Evolutionary conservation across 2,797 vertebrate genomes (phyloP), one percentile per base, ranked within the genome.

Genomic region (Catostomus latipinnis): DNA sequence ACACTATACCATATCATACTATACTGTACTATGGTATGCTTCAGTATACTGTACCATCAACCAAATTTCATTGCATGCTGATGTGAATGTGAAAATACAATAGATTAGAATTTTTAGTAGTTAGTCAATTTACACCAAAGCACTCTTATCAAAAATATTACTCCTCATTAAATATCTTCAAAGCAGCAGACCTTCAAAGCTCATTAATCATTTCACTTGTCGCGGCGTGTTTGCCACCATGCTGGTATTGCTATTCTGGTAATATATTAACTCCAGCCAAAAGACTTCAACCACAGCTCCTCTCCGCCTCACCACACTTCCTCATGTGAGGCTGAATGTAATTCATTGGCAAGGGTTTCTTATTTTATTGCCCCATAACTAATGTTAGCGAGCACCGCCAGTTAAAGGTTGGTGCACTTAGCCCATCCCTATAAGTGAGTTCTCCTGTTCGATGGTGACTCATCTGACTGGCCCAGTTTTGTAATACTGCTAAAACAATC

Each of bases 201-300:
- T 86, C 87, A 86, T 92, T 89, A 88, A 91, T 91, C 88, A 90
- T 18, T 74, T 81, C 79, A 86, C 81, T 80, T 84, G 85, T 87
- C 48, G 56, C 76, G 74, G 73, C 65, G 62, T 83, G 84, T 86
- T 84, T 71, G 70, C 53, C 75, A 60, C 68, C 22, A 53, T 81
- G 88, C 89, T 91, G 90, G 89, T 86, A 70, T 56, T 34, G 90
- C 89, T 83, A 85, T 86, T 83, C 78, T 80, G 76, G 57, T 81
- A 87, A 89, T 88, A 87, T 86, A 91, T 82, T 62, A 10, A 74
- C 68, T 78, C 13, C 56, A 81, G 66, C 60, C 71, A 74, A 18
- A 78, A 76, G 79, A 60, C 82, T 83, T 88, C 73, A 85, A 71
- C 67, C 13, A 80, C 54, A 74, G 50, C n/a, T 61, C 74, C 65